Evolutionary conservation across 2,797 vertebrate genomes (phyloP).

Genomic region (Rhincodon typus): DNA sequence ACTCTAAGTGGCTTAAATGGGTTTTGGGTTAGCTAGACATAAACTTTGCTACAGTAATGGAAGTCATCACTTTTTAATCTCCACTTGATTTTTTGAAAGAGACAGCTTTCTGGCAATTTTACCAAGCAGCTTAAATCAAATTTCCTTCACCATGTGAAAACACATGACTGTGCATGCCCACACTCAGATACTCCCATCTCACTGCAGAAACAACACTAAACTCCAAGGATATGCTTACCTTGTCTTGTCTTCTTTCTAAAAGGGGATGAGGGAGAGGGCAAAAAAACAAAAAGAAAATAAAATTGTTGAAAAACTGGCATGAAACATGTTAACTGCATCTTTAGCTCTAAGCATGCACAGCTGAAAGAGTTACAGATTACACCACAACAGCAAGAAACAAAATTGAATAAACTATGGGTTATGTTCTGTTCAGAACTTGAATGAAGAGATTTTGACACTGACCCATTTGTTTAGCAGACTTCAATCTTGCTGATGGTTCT

Average conservation of each 20-base stretch:
- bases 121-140: background rate
- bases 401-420: background rate
- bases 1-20: background rate
- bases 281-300: too few relatives aligned
- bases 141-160: background rate
- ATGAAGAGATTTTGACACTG: conserved; percentile 47
- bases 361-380: background rate
- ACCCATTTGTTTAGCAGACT: conserved; percentile 77
- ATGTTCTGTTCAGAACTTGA: background rate
- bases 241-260: conserved; percentile 22
- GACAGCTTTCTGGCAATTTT: background rate
- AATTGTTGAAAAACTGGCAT: background rate
- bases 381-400: background rate
- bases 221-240: background rate
- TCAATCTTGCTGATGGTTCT: conserved; percentile 87
- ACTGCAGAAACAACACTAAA: background rate
- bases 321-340: background rate
- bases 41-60: background rate
- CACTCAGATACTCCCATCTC: background rate
- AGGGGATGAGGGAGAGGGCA: background rate
- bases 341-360: background rate
- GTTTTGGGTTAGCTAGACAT: background rate
- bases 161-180: background rate
- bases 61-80: background rate
- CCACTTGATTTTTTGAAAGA: background rate